Evolutionary conservation across 2,113 vertebrate genomes (phyloP).

Genomic region (Stomatorhinus ivindoensis): DNA sequence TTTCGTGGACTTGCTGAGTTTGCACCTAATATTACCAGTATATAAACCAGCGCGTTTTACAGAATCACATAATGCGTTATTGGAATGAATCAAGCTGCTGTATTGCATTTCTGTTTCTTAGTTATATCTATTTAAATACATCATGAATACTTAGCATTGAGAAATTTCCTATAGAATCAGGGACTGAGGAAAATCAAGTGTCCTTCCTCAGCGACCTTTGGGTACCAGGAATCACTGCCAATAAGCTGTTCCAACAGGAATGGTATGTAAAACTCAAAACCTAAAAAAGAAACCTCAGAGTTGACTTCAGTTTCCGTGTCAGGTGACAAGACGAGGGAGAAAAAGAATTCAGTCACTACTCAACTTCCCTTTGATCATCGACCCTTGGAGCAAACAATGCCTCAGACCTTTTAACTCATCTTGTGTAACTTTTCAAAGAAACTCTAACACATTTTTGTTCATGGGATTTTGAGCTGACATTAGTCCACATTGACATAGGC

Average conservation of each 20-base stretch:
- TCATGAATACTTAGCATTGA: not conserved
- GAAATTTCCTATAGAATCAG: not conserved
- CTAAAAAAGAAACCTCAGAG: not conserved
- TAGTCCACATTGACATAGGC: not conserved
- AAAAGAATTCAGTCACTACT: not conserved
- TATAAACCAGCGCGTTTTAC: conserved; percentile 12
- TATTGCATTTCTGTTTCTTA: conserved; percentile 14
- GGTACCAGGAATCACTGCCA: not conserved
- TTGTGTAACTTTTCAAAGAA: not conserved
- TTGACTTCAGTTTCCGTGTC: not conserved
- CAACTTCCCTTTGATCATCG: not conserved
- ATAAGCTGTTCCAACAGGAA: not conserved
- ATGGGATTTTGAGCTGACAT: not conserved
- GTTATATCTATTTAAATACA: not conserved
- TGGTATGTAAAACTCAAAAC: not conserved
- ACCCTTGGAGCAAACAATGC: not conserved
- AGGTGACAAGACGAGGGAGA: not conserved
- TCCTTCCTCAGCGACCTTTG: not conserved
- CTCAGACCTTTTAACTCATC: not conserved
- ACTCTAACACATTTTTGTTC: not conserved
- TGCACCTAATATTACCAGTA: conserved; percentile 26
- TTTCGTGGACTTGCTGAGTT: conserved; percentile 22
- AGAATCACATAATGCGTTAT: conserved; percentile 14
- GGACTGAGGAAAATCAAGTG: not conserved
- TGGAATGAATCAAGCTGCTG: conserved; percentile 16